Percentiles rank a stretch among this genome's conserved stretches.
These are phyloP conservation scores for Samia ricini DNA, from an alignment of 1,140 invertebrate species.

Conservation along the genomic window DNA sequence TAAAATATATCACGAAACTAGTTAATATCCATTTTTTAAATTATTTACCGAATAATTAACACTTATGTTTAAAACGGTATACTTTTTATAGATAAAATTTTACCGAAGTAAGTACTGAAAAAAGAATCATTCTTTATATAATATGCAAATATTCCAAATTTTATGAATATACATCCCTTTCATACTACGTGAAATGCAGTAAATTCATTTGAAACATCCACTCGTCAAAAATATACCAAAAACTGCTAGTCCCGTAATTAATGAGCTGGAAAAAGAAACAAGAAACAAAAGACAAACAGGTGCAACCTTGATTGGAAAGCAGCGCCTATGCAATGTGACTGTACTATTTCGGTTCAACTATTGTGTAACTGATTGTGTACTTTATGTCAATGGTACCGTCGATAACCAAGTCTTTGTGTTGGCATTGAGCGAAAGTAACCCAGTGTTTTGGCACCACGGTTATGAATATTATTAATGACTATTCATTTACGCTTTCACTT, in stretches of 20 bases:
- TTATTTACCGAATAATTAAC: no score
- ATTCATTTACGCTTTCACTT: constrained; percentile 66
- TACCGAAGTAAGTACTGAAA: no score
- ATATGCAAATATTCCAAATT: no score
- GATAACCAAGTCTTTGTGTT: constrained; percentile 36
- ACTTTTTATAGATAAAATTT: no score
- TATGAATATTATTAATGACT: constrained; percentile 50
- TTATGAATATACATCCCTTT: no score
- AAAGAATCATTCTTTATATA: no score
- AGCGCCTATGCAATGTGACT: neutral
- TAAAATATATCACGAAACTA: no score
- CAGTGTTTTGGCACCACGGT: constrained; percentile 44
- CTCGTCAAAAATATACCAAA: neutral
- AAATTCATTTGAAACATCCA: neutral
- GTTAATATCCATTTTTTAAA: no score
- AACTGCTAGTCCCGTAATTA: neutral
- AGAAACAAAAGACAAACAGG: neutral
- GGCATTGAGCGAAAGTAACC: constrained; percentile 60
- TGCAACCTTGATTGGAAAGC: constrained; percentile 9
- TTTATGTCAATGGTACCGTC: constrained; percentile 23
- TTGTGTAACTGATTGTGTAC: constrained; percentile 21
- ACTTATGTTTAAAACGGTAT: no score
- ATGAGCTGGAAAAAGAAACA: no score
- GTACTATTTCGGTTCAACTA: constrained; percentile 7
- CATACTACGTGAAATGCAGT: no score